Evolutionary conservation across 2,113 vertebrate genomes (phyloP).

Genomic region (Rallus limicola): DNA sequence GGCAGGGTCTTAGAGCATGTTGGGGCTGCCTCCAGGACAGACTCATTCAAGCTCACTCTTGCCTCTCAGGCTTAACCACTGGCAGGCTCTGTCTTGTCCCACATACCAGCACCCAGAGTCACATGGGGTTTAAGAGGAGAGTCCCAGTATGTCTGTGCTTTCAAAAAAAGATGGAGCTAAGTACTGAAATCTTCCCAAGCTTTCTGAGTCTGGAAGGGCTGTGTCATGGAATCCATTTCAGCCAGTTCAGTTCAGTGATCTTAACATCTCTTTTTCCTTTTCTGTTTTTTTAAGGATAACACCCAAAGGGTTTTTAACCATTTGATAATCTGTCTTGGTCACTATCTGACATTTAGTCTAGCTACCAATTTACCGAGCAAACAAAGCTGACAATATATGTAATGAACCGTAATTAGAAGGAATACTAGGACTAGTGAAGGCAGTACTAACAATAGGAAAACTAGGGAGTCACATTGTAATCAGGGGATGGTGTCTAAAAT

Average conservation of each 20-base stretch:
- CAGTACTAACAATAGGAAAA: background rate
- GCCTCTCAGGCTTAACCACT: conserved; percentile 33
- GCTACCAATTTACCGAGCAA: background rate
- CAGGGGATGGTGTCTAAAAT: background rate
- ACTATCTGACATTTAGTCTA: background rate
- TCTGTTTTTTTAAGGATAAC: background rate
- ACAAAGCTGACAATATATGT: background rate
- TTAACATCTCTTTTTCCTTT: background rate
- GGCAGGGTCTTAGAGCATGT: background rate
- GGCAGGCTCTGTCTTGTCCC: conserved; percentile 72
- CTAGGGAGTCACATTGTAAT: background rate
- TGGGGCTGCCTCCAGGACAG: conserved; percentile 50
- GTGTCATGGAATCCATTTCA: background rate
- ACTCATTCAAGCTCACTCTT: conserved; percentile 67
- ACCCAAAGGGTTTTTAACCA: background rate
- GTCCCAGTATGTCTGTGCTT: background rate
- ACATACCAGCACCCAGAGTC: background rate
- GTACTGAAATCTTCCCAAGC: background rate
- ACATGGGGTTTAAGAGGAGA: background rate
- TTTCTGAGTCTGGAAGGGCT: background rate
- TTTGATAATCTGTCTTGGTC: background rate
- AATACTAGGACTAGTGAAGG: background rate
- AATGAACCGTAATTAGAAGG: background rate
- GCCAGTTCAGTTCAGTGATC: background rate
- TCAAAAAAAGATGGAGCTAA: conserved; percentile 10